Evolutionary conservation across 1,140 invertebrate genomes (phyloP), one percentile per base, ranked within the genome.

Genomic region (Harpegnathos saltator): DNA sequence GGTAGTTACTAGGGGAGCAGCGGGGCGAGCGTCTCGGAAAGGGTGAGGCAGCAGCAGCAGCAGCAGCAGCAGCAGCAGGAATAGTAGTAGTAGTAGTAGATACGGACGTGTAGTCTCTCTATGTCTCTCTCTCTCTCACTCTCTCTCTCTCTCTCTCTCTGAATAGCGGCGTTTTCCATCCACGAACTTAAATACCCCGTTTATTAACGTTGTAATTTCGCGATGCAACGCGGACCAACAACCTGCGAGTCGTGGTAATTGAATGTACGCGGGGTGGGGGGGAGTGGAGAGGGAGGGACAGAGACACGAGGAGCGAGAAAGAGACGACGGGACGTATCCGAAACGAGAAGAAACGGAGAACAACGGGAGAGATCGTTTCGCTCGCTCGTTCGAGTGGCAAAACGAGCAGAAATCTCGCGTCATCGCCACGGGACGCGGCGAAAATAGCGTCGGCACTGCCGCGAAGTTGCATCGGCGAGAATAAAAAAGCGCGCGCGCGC

Each of bases 141-240:
- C 66, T 84, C 59, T 44, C 3, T 44, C n/a, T 59, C 59, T 62
- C 66, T 56, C 54, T 56, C n/a, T 5, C 54, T 80, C 81, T 66
- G 33, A 68, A 83, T 65, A 83, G 63, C 63, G 56, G 38, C 74
- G 63, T 83, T 78, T 83, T 59, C 73, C 73, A 83, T 83, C 56
- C 61, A 77, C 38, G 26, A 44, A 44, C 50, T 44, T 83, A 83
- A 83, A 83, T 83, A 56, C 54, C 24, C 62, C 54, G 63, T 78
- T 83, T 83, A 83, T 78, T 80, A 80, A 78, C 82, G 63, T 83
- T 61, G 63, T 69, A 77, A 83, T 78, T 78, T 83, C 62, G n/a
- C 74, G 72, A 63, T 33, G 68, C 61, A 38, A 78, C 38, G 69
- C 78, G n/a, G 17, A 68, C 17, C 19, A 19, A 17, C 33, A 29